These are phyloP conservation scores for Calidris pugnax DNA, from an alignment of 2,113 vertebrate genomes.

Conservation along the genomic window DNA sequence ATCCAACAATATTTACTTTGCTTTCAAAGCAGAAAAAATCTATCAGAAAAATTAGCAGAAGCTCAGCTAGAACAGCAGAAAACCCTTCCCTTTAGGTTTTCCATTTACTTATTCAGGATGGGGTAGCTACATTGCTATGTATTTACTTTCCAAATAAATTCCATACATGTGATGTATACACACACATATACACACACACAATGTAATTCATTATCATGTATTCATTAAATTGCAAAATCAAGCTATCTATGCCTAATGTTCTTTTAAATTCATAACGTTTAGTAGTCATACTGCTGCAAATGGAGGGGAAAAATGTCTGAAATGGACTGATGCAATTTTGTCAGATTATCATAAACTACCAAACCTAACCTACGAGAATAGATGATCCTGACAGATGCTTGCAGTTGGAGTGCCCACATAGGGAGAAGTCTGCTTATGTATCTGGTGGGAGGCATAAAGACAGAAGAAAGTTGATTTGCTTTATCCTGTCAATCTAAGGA, in stretches of 20 bases:
- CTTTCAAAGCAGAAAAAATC: background rate
- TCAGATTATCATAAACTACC: constrained; percentile 28
- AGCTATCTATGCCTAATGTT: background rate
- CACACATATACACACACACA: background rate
- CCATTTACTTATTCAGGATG: background rate
- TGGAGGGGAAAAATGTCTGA: background rate
- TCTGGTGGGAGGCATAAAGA: constrained; percentile 49
- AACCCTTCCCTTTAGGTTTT: background rate
- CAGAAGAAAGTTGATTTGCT: constrained; percentile 54
- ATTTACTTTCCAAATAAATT: background rate
- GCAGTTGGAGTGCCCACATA: constrained; percentile 39
- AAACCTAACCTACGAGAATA: constrained; percentile 15
- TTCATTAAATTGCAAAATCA: background rate
- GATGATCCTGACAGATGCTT: constrained; percentile 60
- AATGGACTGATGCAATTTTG: constrained; percentile 6
- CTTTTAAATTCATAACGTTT: background rate
- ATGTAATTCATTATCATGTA: background rate
- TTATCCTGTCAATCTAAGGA: constrained; percentile 50
- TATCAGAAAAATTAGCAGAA: background rate
- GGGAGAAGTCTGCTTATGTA: constrained; percentile 43
- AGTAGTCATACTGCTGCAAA: background rate
- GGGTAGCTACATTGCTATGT: background rate
- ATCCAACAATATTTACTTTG: background rate
- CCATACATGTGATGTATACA: background rate
- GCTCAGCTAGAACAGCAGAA: background rate